Evolutionary conservation across 2,113 vertebrate species (phyloP), one percentile per base, ranked within the genome.

Genomic region (Nothoprocta perdicaria): DNA sequence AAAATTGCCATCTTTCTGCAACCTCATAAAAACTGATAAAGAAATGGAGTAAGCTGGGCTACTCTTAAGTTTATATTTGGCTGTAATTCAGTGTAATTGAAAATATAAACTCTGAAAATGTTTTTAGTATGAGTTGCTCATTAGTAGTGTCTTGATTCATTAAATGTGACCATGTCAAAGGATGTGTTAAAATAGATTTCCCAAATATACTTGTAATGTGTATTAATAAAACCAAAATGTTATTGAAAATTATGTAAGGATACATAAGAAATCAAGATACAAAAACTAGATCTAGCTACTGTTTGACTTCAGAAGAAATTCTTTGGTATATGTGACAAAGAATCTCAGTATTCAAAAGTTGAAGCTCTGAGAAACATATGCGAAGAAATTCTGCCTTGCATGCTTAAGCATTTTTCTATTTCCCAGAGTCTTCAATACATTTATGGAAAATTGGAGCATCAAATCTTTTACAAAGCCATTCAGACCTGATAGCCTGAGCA

Each of bases 81-180:
- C 67, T 77, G 73, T 45, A 94, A 89, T 92, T 69, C 58, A 80
- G n/a, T 58, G 31, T 81, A 76, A 88, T 60, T 84, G 23, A 71
- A 87, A 90, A 89, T 52, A 60, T 38, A 90, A 89, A 86, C 89
- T 92, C 88, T 8, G 40, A 63, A 79, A 84, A 68, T 81, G 52
- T 53, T 95, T 95, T 93, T 57, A 45, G 35, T 62, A 53, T 83
- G 84, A 88, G 77, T 92, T 73, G 78, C 63, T 84, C 50, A 46
- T 62, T 38, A 18, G 63, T 89, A 82, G 43, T 31, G 24, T 85
- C 76, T 95, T 4, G 9, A 13, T 80, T 86, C 52, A 71, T 84
- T 89, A 65, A 27, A 69, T 78, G 77, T 65, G 84, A 77, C 73
- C 52, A 83, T 52, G 40, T 86, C 6, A 5, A 35, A 85, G 46